Base-by-base conservation (phyloP, 2,797 vertebrate genomes). In the Pseudochromis fuscus region DNA sequence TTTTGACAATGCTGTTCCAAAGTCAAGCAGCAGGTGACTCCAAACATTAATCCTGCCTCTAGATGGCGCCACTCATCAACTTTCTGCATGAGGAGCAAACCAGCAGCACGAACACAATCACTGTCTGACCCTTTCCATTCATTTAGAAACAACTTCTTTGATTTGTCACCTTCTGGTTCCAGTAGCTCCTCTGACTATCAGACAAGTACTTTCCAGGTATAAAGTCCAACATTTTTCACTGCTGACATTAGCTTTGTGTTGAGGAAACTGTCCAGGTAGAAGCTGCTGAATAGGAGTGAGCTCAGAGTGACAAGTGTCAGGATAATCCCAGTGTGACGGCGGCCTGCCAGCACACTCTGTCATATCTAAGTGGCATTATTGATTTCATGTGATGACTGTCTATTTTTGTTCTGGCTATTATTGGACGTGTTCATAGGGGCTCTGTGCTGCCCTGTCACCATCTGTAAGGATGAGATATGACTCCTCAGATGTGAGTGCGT, bases 311-410 rank as follows among this genome's bases (percentile, higher is more conserved):
- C 4, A 37, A 67, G 46, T 65, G 61, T 38, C 42, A 27, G 44
- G 44, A 77, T 85, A 87, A 88, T 86, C 50, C 78, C 46, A 48
- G 74, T 55, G 76, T 58, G 51, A 50, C n/a, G 44, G 33, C 37
- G 11, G 35, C 72, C 71, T 21, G 66, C 67, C 75, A 85, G 50
- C 55, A 42, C 30, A 52, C 79, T 68, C 81, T 72, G 71, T 90
- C 84, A 80, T 83, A 76, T 91, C 79, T 89, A 90, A 91, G 77
- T 92, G 88, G 68, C 76, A 83, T 92, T 90, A 93, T 88, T 87
- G 81, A 92, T 92, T 94, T 91, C 91, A 88, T 87, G 81, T 89
- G 83, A 87, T 79, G 73, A 59, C 64, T 60, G 59, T 79, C 82
- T 92, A 91, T 91, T 92, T 92, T 88, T 72, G 85, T 67, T 53